A percentile compares a stretch with the other conserved stretches of the same genome.
phyloP scores from a whole-genome alignment of 2,888 invertebrate genomes.

The Drosophila multiciliata region DNA sequence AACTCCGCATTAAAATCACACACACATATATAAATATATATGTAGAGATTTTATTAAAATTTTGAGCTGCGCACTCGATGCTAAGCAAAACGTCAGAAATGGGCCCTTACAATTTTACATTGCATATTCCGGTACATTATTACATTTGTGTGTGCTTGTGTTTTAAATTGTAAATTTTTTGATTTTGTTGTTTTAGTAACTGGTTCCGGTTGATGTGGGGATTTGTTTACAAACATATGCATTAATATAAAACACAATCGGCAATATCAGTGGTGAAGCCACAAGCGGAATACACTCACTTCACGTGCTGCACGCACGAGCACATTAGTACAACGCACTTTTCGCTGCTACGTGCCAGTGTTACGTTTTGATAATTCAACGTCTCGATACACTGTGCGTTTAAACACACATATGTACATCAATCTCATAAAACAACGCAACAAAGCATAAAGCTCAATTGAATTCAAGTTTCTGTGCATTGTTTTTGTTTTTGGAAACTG shows the following conservation, averaged over 20 bases:
- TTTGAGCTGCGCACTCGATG: conserved; percentile 30
- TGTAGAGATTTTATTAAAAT: conserved; percentile 20
- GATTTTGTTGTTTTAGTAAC: background rate
- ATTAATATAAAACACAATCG: background rate
- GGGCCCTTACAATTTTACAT: background rate
- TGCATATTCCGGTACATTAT: background rate
- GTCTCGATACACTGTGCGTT: conserved; percentile 37
- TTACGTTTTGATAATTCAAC: background rate
- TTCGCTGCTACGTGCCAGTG: conserved; percentile 1
- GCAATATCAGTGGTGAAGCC: conserved; percentile 16
- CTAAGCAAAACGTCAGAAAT: conserved; percentile 14
- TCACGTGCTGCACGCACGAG: conserved; percentile 59
- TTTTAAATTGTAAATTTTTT: background rate
- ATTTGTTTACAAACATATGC: conserved; percentile 3
- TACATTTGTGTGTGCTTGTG: background rate
- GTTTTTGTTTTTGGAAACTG: conserved; percentile 31
- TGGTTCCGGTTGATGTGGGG: conserved; percentile 11
- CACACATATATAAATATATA: background rate
- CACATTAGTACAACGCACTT: conserved; percentile 45
- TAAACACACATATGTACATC: conserved; percentile 14
- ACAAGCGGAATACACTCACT: conserved; percentile 10
- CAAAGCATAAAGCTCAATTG: conserved; percentile 57
- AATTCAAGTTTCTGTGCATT: conserved; percentile 45
- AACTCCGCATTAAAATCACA: conserved; percentile 41
- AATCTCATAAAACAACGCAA: conserved; percentile 52